phyloP scores from a whole-genome alignment of 53 echinoderm and acorn worm genomes.

The Pentamera pediparva region DNA sequence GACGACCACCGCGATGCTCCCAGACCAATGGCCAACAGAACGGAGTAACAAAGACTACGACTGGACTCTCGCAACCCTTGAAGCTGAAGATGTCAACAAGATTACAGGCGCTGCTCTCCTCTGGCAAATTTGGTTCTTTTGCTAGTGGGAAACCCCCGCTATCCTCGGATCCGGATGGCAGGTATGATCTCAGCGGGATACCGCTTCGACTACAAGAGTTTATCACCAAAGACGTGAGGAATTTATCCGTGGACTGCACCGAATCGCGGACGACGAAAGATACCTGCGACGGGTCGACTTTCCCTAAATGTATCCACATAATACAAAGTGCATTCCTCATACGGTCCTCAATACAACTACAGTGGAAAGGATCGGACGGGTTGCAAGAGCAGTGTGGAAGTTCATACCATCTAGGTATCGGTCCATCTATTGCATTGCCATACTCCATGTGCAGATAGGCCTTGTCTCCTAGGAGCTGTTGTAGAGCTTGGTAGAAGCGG shows the following conservation, averaged over 20 bases:
- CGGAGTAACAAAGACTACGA: slow-evolving; percentile 44
- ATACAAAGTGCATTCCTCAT: slow-evolving; percentile 3
- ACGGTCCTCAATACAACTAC: slow-evolving; percentile 31
- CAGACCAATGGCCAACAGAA: slow-evolving; percentile 52
- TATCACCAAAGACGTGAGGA: slow-evolving; percentile 12
- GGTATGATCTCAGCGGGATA: slow-evolving; percentile 17
- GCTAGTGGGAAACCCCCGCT: background rate
- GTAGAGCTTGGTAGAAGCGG: slow-evolving; percentile 41
- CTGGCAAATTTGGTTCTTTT: background rate
- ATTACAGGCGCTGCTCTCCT: background rate
- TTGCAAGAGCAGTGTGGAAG: slow-evolving; percentile 31
- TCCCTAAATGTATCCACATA: slow-evolving; percentile 24
- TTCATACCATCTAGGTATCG: slow-evolving; percentile 44
- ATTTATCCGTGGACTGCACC: slow-evolving; percentile 25
- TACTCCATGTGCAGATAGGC: slow-evolving; percentile 19
- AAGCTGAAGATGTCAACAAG: slow-evolving; percentile 59
- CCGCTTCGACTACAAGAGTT: slow-evolving; percentile 18
- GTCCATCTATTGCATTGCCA: slow-evolving; percentile 42
- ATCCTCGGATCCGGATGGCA: background rate
- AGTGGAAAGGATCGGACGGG: slow-evolving; percentile 20
- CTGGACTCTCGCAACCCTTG: slow-evolving; percentile 54
- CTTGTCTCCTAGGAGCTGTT: slow-evolving; percentile 30
- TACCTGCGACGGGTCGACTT: slow-evolving; percentile 27
- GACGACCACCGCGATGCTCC: slow-evolving; percentile 44
- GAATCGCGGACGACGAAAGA: slow-evolving; percentile 41